These are phyloP conservation scores for Propithecus coquereli DNA, from an alignment of 2,113 vertebrate species.

Conservation along the genomic window DNA sequence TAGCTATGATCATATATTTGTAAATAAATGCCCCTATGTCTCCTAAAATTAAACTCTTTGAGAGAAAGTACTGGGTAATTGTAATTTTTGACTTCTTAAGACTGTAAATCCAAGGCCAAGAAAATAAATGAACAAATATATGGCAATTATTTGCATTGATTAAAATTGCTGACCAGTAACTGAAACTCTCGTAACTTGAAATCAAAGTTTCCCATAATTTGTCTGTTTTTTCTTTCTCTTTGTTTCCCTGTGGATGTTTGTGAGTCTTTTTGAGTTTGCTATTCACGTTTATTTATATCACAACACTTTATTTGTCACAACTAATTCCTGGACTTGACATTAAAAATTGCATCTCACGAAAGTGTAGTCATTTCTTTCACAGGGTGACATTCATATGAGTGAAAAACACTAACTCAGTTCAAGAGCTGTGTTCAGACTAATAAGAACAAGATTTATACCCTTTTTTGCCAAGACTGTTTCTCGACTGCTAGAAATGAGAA, in stretches of 20 bases:
- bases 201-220: neutral
- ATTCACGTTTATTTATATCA: slow-evolving; percentile 51
- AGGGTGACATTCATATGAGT: slow-evolving; percentile 52
- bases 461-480: slow-evolving; percentile 15
- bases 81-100: neutral
- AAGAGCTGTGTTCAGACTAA: slow-evolving; percentile 34
- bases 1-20: neutral
- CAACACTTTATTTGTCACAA: slow-evolving; percentile 44
- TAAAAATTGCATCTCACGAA: slow-evolving; percentile 52
- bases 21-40: neutral
- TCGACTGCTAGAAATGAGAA: slow-evolving; percentile 53
- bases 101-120: neutral
- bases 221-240: neutral
- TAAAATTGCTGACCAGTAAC: neutral
- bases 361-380: slow-evolving; percentile 59
- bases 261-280: neutral
- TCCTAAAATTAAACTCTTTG: neutral
- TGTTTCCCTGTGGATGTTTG: neutral
- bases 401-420: slow-evolving; percentile 58
- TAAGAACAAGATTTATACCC: slow-evolving; percentile 61
- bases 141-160: neutral
- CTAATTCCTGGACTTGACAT: slow-evolving; percentile 44
- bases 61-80: neutral
- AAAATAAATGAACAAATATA: neutral
- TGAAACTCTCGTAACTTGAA: neutral